Evolutionary conservation across 2,113 vertebrate genomes (phyloP), one percentile per base, ranked within the genome.

Genomic region (Pongo abelii): DNA sequence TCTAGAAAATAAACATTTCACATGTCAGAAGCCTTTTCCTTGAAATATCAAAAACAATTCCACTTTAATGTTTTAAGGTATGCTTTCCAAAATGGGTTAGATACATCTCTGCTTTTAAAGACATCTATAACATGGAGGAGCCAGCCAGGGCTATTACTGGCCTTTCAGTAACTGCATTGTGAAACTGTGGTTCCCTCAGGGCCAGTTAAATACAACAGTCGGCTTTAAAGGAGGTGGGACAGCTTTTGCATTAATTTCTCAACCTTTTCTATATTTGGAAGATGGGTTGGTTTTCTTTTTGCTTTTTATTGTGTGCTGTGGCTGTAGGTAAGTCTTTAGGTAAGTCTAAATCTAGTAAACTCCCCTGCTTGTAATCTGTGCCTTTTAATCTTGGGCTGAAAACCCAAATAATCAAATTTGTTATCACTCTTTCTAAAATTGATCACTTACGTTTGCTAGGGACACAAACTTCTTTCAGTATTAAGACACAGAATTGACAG

Each of bases 71-170:
- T 83, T 72, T 40, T 57, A 77, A 55, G 25, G 67, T 22, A 46
- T 40, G 59, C 23, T 40, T 59, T 87, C 78, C 30, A 84, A 93
- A 84, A 64, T 2, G 38, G 17, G 40, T 38, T 72, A 86, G 18
- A 92, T 48, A 77, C 5, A 83, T 35, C 8, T 7, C 30, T 87
- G 22, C 40, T 95, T 94, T 88, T 55, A 80, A 75, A 83, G 23
- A 79, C 57, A 18, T 8, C 17, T 25, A 64, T 35, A 40, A 17
- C 32, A 25, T 43, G 30, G 35, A 88, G 22, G 72, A 83, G 30
- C 32, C 2, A n/a, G 9, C 32, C 2, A n/a, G 9, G 48, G n/a
- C 12, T 8, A 1, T 50, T 8, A 1, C 0, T 14, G 22, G 18
- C 12, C 43, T 27, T 13, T 14, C 3, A 8, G 8, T 17, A n/a